phyloP scores from a whole-genome alignment of 2,888 invertebrate genomes.

The Magallana nippona region DNA sequence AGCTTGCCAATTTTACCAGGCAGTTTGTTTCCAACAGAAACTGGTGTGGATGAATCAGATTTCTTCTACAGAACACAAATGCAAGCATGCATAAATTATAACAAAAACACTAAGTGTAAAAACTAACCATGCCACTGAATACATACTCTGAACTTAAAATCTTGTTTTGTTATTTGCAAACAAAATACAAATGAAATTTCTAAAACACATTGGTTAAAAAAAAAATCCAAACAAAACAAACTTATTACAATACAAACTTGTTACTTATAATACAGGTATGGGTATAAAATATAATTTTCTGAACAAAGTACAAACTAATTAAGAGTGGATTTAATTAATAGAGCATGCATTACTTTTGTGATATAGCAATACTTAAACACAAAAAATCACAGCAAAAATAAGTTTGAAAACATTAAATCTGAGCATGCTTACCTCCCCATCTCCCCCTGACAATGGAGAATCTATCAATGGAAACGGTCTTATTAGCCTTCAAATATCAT shows the following conservation, averaged over 20 bases:
- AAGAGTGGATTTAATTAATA: too few relatives aligned
- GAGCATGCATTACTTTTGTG: too few relatives aligned
- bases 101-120: neutral
- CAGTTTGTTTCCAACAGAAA: conserved; percentile 36
- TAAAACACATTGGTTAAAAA: too few relatives aligned
- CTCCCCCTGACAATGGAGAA: conserved; percentile 1
- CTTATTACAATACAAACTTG: too few relatives aligned
- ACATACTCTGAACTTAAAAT: too few relatives aligned
- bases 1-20: conserved; percentile 63
- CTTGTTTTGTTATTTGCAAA: too few relatives aligned
- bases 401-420: neutral
- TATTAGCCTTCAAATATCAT: too few relatives aligned
- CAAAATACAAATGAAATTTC: too few relatives aligned
- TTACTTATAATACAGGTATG: too few relatives aligned
- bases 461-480: neutral
- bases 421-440: neutral
- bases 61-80: neutral
- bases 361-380: neutral
- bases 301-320: too few relatives aligned
- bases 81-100: conserved; percentile 7
- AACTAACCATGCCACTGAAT: neutral
- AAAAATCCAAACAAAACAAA: too few relatives aligned
- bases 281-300: too few relatives aligned
- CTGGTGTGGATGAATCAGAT: conserved; percentile 23
- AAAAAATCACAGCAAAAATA: conserved; percentile 3